phyloP scores from a whole-genome alignment of 2,113 vertebrate genomes.

The Corydoras sp. region DNA sequence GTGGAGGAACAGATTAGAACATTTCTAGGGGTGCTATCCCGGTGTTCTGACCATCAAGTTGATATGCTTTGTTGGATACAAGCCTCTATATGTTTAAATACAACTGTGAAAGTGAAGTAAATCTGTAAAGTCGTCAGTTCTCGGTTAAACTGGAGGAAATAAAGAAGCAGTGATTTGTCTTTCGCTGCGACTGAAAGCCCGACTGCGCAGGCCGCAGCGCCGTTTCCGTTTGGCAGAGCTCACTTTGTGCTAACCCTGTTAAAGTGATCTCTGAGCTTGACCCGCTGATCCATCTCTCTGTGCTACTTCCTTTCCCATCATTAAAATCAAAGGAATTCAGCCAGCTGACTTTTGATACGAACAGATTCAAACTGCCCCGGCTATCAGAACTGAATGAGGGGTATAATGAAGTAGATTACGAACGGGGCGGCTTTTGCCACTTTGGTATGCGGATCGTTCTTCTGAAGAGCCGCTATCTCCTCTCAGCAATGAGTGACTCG shows the following conservation, averaged over 20 bases:
- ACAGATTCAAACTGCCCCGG: constrained; percentile 20
- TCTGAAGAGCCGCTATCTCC: constrained; percentile 30
- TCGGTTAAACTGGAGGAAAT: too few species aligned
- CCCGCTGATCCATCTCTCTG: constrained; percentile 28
- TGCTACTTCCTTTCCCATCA: constrained; percentile 14
- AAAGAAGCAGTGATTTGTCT: too few species aligned
- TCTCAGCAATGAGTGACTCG: constrained; percentile 38
- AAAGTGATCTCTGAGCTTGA: constrained; percentile 17
- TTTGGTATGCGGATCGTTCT: constrained; percentile 44
- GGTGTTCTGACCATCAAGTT: too few species aligned
- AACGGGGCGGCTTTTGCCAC: constrained; percentile 4
- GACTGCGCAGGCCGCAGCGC: too few species aligned
- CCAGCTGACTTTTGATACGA: constrained; percentile 16
- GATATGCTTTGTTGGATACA: too few species aligned
- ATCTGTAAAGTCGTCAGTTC: too few species aligned
- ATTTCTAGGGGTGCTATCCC: too few species aligned
- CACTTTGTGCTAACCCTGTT: background rate
- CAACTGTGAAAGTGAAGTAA: too few species aligned
- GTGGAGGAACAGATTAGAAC: too few species aligned
- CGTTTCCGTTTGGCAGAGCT: too few species aligned
- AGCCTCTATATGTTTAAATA: too few species aligned
- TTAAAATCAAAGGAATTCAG: constrained; percentile 34
- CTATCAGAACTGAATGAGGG: constrained; percentile 36
- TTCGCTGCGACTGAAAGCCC: too few species aligned
- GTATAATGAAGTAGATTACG: constrained; percentile 29